Conservation (phyloP, 2,797 vertebrate genomes). For the Myotis planiceps region DNA sequence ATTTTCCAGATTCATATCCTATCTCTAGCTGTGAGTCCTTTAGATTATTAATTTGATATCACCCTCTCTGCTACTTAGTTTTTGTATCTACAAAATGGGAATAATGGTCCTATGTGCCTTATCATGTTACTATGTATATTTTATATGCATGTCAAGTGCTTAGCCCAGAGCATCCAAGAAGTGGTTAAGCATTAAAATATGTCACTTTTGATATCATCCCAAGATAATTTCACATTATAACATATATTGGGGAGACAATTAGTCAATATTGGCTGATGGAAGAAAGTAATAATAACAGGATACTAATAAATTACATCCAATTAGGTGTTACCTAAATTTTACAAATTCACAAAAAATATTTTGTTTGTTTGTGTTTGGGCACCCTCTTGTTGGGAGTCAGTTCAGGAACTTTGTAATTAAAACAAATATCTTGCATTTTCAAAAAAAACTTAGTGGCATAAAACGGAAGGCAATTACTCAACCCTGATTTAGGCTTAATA, state of each 20-base stretch:
- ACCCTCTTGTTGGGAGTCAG: not conserved
- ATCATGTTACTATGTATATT: not conserved
- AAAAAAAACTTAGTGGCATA: conserved; percentile 50
- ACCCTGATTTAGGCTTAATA: conserved; percentile 75
- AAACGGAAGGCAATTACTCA: conserved; percentile 78
- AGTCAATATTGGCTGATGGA: not conserved
- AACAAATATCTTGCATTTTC: conserved; percentile 70
- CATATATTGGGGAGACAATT: not conserved
- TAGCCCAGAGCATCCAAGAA: not conserved
- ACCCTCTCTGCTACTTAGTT: not conserved
- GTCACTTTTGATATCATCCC: not conserved
- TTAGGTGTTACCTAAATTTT: not conserved
- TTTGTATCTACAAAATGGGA: not conserved
- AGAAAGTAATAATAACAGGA: not conserved
- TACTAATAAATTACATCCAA: not conserved
- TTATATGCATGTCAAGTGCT: not conserved
- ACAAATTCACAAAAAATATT: conserved; percentile 47
- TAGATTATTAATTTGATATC: not conserved
- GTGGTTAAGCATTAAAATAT: not conserved
- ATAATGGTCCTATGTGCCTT: not conserved
- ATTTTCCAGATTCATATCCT: not conserved
- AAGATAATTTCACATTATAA: not conserved
- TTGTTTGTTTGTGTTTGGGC: not conserved
- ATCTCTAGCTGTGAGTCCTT: not conserved
- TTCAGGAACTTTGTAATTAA: conserved; percentile 65